Percentiles rank a stretch among this genome's conserved stretches.
Conservation (phyloP, 2,888 invertebrate species). For the Podabrus alpinus region DNA sequence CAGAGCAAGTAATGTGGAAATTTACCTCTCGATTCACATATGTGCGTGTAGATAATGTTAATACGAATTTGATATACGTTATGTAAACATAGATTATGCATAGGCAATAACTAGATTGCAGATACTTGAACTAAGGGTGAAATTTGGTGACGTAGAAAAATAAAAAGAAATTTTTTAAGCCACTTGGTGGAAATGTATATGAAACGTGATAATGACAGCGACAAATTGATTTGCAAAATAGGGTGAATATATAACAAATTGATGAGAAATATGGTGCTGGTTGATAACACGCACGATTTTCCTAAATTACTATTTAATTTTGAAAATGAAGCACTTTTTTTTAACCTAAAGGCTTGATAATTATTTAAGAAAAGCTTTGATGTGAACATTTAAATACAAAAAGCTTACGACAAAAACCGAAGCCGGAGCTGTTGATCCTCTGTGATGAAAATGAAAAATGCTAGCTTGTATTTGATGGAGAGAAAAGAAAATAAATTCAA, state of each 20-base stretch:
- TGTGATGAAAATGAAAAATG: conserved; percentile 36
- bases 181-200: conserved; percentile 20
- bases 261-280: neutral
- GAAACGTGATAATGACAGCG: conserved; percentile 33
- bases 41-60: neutral
- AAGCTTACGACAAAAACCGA: conserved; percentile 12
- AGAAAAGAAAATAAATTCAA: conserved; percentile 34
- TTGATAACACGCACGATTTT: neutral
- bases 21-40: conserved; percentile 37
- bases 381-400: conserved; percentile 5
- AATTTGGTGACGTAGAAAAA: conserved; percentile 3
- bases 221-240: conserved; percentile 36
- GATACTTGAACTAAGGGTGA: neutral
- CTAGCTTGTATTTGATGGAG: conserved; percentile 33
- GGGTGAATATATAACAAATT: conserved; percentile 11
- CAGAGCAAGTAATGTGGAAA: conserved; percentile 34
- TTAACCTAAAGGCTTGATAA: neutral
- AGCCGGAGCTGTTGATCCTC: conserved; percentile 26
- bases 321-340: neutral
- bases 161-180: conserved; percentile 14
- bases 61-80: neutral
- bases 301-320: neutral
- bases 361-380: neutral
- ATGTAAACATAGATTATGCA: neutral
- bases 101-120: neutral